Evolutionary conservation across 2,113 vertebrate species (phyloP), one percentile per base, ranked within the genome.

Genomic region (Hystrix brachyura): DNA sequence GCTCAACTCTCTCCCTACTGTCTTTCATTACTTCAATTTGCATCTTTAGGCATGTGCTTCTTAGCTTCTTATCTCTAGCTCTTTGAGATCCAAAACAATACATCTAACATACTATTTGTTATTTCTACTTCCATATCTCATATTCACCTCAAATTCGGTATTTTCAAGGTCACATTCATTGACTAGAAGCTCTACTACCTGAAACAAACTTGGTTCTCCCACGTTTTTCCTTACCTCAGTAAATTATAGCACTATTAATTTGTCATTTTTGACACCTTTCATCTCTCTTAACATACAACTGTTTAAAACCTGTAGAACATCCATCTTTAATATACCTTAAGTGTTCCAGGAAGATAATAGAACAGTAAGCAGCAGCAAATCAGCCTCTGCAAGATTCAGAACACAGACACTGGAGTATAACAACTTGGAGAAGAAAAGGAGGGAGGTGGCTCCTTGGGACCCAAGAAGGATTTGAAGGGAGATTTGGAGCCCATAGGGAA

Each of bases 81-180:
- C 27, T 65, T 32, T 69, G 76, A 87, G 51, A 19, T 86, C 19
- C 27, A 94, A 67, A 97, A 43, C 9, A 13, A 91, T 78, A 81
- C 0, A 90, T 9, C 43, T 60, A 71, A 81, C 5, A 43, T 74
- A 67, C 2, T 51, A 55, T 69, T 88, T 94, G 19, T 43, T 92
- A 65, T 71, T 25, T 29, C 25, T 69, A 94, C 5, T 69, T 87
- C 4, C 10, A 55, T 32, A 55, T 78, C 46, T 91, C 38, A 18
- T 10, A 29, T 71, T 32, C 29, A 87, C 14, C 17, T 76, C 83
- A 91, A 81, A 67, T 78, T 76, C n/a, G 74, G 19, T 79, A 80
- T 93, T 97, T 95, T 81, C 21, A 94, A 65, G 72, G 59, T 18
- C 10, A 84, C 74, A 84, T 48, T 94, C n/a, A 85, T 89, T 76